These are phyloP conservation scores for Muntiacus muntjak DNA, from an alignment of 2,113 vertebrate species.

Conservation along the genomic window DNA sequence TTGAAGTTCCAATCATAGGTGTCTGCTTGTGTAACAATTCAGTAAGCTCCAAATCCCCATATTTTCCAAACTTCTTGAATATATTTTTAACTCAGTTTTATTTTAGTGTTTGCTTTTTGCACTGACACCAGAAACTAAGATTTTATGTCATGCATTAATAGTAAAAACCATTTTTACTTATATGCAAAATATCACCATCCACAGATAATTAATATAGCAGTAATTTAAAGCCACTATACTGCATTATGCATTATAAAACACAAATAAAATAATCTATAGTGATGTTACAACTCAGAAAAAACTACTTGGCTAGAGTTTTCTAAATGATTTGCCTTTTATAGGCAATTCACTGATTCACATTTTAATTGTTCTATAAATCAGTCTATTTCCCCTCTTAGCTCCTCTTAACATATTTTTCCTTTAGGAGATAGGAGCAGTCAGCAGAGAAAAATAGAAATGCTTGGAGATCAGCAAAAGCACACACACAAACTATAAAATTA, in stretches of 20 bases:
- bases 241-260: constrained; percentile 45
- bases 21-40: not conserved
- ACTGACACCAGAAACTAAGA: constrained; percentile 30
- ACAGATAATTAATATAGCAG: constrained; percentile 30
- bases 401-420: not conserved
- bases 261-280: constrained; percentile 15
- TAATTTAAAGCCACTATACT: constrained; percentile 41
- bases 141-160: constrained; percentile 49
- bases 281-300: not conserved
- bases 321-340: constrained; percentile 40
- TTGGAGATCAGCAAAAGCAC: not conserved
- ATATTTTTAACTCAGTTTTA: constrained; percentile 32
- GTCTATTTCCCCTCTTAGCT: not conserved
- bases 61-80: not conserved
- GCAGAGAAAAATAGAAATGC: not conserved
- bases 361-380: constrained; percentile 48
- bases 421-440: not conserved
- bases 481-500: not conserved
- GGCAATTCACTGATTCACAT: not conserved
- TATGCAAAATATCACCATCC: constrained; percentile 43
- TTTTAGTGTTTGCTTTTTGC: constrained; percentile 23
- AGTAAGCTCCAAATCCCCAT: not conserved
- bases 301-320: not conserved
- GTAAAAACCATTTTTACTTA: constrained; percentile 52
- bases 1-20: not conserved